These are phyloP conservation scores for Frankliniella intonsa DNA, from an alignment of 2,888 invertebrate genomes.

Conservation along the genomic window DNA sequence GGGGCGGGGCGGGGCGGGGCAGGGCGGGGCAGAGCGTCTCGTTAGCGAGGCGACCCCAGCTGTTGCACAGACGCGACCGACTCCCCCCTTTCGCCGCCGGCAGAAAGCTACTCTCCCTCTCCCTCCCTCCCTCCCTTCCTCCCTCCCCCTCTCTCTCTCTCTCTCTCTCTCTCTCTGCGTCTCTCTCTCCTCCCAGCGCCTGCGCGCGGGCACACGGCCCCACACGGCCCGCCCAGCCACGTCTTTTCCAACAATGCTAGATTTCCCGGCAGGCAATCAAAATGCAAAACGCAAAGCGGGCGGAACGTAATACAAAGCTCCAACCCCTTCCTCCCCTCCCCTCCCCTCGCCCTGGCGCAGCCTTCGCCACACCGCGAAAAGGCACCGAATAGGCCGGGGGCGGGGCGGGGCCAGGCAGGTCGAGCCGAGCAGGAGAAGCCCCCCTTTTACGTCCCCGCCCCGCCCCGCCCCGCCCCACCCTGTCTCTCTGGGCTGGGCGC, in stretches of 20 bases:
- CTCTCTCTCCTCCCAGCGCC: background rate
- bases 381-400: background rate
- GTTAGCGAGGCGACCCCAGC: background rate
- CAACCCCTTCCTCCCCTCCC: background rate
- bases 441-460: too few species aligned
- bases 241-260: background rate
- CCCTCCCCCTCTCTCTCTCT: too few species aligned
- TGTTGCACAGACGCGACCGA: background rate
- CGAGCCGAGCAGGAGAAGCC: background rate
- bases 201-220: background rate
- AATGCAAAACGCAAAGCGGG: slow-evolving; percentile 22
- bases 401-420: background rate
- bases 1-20: too few species aligned
- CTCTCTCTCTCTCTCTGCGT: too few species aligned
- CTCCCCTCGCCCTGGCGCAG: background rate
- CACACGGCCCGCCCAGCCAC: background rate
- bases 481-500: too few species aligned
- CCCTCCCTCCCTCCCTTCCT: too few species aligned
- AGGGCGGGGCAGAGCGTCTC: background rate
- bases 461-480: too few species aligned
- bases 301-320: slow-evolving; percentile 19
- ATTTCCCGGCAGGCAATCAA: slow-evolving; percentile 13
- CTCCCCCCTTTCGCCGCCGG: background rate
- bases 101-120: background rate
- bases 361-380: background rate